Evolutionary conservation across 2,797 vertebrate species (phyloP), one percentile per base, ranked within the genome.

Genomic region (Chelmon rostratus): DNA sequence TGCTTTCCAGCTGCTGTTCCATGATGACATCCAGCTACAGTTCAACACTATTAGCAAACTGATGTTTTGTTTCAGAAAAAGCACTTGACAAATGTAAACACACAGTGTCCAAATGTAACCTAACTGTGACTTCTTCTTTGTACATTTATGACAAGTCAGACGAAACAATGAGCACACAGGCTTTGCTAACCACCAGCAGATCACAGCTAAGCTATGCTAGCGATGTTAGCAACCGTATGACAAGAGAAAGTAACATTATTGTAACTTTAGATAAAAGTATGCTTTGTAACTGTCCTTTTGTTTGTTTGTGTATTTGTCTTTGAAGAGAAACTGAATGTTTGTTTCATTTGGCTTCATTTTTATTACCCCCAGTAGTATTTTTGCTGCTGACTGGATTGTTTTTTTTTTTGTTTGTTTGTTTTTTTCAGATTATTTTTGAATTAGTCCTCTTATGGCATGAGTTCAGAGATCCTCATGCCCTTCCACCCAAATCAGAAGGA

Each of bases 31-130:
- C 31, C 56, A 68, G 40, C 63, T 59, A 12, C 35, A 65, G 15
- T 40, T 31, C 68, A 50, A 50, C 21, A 28, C 53, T 28, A 8
- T 50, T 31, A 42, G 52, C 28, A 35, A 57, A 4, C 12, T 23
- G 58, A 44, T 11, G 16, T 59, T 52, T 58, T 28, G 23, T 38
- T 23, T 47, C 42, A n/a, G n/a, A 64, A 68, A 68, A 37, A 63
- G 11, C 15, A 46, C 38, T 64, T 42, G 16, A 35, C 7, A 44
- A 61, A 61, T 44, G 25, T 13, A 50, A 68, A 49, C 2, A 23
- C 21, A 35, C n/a, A 33, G 6, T 35, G 38, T 53, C n/a, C 21
- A 75, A 52, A 53, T 53, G 25, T 9, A 57, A 54, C 25, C 40
- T 9, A 64, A 67, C 46, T 35, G 21, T 13, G 6, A 46, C 31